These are phyloP conservation scores for Channa maculata DNA, from an alignment of 2,113 vertebrate species.

Conservation along the genomic window DNA sequence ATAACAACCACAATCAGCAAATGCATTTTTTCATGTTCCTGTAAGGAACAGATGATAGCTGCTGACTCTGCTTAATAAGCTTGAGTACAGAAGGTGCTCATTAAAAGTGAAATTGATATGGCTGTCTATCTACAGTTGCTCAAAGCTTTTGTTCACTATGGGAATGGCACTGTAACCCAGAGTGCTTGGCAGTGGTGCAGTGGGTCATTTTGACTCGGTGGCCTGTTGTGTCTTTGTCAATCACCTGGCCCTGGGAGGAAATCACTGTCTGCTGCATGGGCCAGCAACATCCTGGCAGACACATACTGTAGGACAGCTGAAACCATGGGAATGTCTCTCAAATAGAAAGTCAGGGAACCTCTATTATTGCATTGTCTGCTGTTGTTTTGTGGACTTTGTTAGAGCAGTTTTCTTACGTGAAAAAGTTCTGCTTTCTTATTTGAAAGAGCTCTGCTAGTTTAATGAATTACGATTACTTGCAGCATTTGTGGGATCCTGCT, in stretches of 20 bases:
- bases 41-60: slow-evolving; percentile 37
- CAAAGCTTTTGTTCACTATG: slow-evolving; percentile 75
- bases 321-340: slow-evolving; percentile 76
- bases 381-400: slow-evolving; percentile 50
- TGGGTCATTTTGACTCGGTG: slow-evolving; percentile 61
- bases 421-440: background rate
- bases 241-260: slow-evolving; percentile 73
- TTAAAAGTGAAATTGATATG: slow-evolving; percentile 79
- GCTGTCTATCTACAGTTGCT: slow-evolving; percentile 68
- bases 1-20: slow-evolving; percentile 49
- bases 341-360: slow-evolving; percentile 58
- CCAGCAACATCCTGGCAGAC: slow-evolving; percentile 71
- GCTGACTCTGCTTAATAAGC: slow-evolving; percentile 63
- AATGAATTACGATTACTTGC: slow-evolving; percentile 9
- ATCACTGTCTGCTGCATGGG: slow-evolving; percentile 67
- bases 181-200: slow-evolving; percentile 70
- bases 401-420: slow-evolving; percentile 34
- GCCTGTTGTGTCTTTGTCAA: slow-evolving; percentile 78
- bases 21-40: slow-evolving; percentile 53
- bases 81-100: slow-evolving; percentile 62
- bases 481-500: slow-evolving; percentile 8
- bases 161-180: slow-evolving; percentile 74
- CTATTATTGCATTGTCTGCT: slow-evolving; percentile 43
- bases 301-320: slow-evolving; percentile 67
- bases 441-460: background rate